Base-by-base conservation (phyloP, 2,113 vertebrate genomes). In the Dipodomys stephensi region DNA sequence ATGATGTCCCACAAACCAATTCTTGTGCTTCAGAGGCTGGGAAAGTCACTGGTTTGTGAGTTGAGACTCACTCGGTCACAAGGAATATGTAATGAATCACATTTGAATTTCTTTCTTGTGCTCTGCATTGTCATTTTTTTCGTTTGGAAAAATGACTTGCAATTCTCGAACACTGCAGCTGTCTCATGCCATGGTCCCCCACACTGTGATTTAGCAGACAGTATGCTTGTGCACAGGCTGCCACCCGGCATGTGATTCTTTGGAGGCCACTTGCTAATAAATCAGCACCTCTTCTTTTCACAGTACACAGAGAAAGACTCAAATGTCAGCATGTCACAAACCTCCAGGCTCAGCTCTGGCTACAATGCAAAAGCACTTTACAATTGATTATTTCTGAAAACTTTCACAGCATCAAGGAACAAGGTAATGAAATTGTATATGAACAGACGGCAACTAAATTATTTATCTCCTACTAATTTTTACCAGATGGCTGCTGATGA, bases 401-500 rank as follows among this genome's bases (percentile, higher is more conserved):
- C 76, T 92, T 92, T 95, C 90, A 89, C 62, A 91, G 81, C 92
- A 93, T 93, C 77, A 84, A 90, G 95, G 90, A 95, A 93, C 53
- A 93, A 30, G 86, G 84, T 81, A 95, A 90, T 91, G 81, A 93
- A 95, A 96, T 46, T 86, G 39, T 76, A 94, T 95, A 64, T 83
- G 86, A 96, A 93, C 83, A 96, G 96, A 95, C 96, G 79, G 95
- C 89, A 95, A 65, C 83, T 93, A 96, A 97, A 96, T 97, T 92
- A 97, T 96, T 96, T 95, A 95, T 94, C 67, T 89, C 95, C 85
- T 82, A 89, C 87, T 96, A 95, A 97, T 96, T 96, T 96, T 90
- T 95, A 94, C 67, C 95, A 97, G 90, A 94, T 91, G 95, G 89
- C 81, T 96, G 73, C 57, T 77, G 86, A 95, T 83, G 78, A 95